Percentiles rank a stretch among this genome's conserved stretches.
Conservation (phyloP, 2,797 vertebrate genomes). For the Epinephelus awoara region DNA sequence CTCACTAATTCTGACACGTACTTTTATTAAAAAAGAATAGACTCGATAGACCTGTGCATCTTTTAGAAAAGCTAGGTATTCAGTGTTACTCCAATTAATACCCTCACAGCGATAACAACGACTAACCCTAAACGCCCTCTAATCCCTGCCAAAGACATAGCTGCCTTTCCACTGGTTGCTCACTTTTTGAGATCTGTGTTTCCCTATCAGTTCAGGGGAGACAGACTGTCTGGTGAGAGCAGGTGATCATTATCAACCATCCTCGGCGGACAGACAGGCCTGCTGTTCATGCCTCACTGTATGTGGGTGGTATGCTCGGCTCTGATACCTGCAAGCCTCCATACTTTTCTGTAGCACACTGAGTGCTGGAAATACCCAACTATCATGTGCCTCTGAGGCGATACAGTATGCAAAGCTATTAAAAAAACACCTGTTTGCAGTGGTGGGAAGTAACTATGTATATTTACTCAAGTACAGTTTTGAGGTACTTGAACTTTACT, state of each 20-base stretch:
- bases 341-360: constrained; percentile 24
- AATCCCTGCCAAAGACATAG: neutral
- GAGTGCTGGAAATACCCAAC: constrained; percentile 49
- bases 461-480: neutral
- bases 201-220: constrained; percentile 70
- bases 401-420: constrained; percentile 1
- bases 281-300: constrained; percentile 66
- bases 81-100: neutral
- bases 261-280: constrained; percentile 65
- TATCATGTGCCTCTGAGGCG: constrained; percentile 4
- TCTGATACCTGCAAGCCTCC: constrained; percentile 50
- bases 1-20: neutral
- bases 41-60: neutral
- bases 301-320: constrained; percentile 74
- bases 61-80: neutral
- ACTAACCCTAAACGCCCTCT: neutral
- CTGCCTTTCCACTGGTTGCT: constrained; percentile 40
- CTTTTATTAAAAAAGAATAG: neutral
- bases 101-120: neutral
- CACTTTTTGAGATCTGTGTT: constrained; percentile 58
- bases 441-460: no score
- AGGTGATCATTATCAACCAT: constrained; percentile 80
- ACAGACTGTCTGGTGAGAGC: constrained; percentile 78
- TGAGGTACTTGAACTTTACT: neutral
- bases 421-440: neutral